Base-by-base conservation (phyloP, 2,797 vertebrate species). In the Halcyon smyrnensis region DNA sequence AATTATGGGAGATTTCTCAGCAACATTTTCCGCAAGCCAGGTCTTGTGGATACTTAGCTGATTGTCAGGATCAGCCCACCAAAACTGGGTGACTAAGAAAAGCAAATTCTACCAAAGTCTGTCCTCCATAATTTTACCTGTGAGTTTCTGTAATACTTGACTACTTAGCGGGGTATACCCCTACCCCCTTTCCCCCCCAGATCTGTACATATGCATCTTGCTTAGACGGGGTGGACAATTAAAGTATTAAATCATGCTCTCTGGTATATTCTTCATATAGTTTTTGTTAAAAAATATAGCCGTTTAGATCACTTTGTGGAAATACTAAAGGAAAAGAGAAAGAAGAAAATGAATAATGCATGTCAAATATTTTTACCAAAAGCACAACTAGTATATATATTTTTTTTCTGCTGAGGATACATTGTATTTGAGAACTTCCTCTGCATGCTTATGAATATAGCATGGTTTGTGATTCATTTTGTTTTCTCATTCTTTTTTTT, bases 371-470 rank as follows among this genome's bases (percentile, higher is more conserved):
- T 82, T 78, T 90, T 32, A 78, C 4, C 13, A 50, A 14, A 78
- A 86, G 4, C 7, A 27, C 18, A 45, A 51, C 8, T 17, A 59
- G 8, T 17, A 54, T 3, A 5, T n/a, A 30, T 0, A 1, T 27
- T 9, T 65, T 30, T 32, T 64, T 63, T 12, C 9, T 83, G 3
- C 28, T 67, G 45, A n/a, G 79, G 57, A 48, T 60, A 12, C 14
- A 19, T 4, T 45, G 11, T 20, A 28, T 28, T 32, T 60, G 21
- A 74, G 25, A 75, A 37, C 9, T 77, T 83, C 15, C n/a, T 56
- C 43, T 63, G 16, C 4, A 5, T 57, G 7, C 9, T 41, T 83
- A 20, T 60, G 20, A 69, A 53, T 73, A 50, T 7, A 65, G 10
- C 10, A 56, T 12, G 4, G 8, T 73, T 85, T 69, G 15, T 70